Evolutionary conservation across 92 coral and sea anemone genomes (phyloP), one percentile per base, ranked within the genome.

Genomic region (Plumapathes pennacea): DNA sequence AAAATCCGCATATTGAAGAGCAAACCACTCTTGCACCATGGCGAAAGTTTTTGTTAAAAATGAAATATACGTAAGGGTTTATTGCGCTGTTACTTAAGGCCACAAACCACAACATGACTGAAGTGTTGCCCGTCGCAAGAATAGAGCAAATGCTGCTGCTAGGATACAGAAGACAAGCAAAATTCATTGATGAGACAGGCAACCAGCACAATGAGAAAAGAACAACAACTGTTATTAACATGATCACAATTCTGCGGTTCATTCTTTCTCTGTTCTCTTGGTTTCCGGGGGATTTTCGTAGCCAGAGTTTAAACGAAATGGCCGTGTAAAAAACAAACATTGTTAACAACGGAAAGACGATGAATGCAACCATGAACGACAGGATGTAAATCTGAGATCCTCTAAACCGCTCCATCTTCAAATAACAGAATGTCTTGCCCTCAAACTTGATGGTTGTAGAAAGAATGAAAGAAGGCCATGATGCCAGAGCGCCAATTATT

Each of bases 81-180:
- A 64, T 47, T 10, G 71, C 71, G 48, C 71, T 64, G 48, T 64
- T 64, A 30, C 71, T 50, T 57, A 48, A 64, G 20, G 71, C 71
- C 37, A 64, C 21, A 32, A 64, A 64, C 71, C 71, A 64, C 47
- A 64, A 57, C 5, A 64, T 15, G 23, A 64, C 48, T 11, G 37
- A 48, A 3, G 50, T 4, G n/a, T 64, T 19, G 4, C 23, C 17
- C 7, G 71, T 48, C 59, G 12, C n/a, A n/a, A n/a, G n/a, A n/a
- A n/a, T n/a, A n/a, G n/a, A 34, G 60, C 71, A 64, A 49, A 48
- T 10, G 25, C 27, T 15, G 47, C 28, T 37, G 33, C 47, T 33
- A 24, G 28, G 3, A 50, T 64, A 25, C 33, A 48, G 71, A 22
- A 64, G 50, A 23, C 71, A 64, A 24, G 50, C 11, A 46, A 64